Conservation (phyloP, 2,113 vertebrate species). For the Serinus canaria region DNA sequence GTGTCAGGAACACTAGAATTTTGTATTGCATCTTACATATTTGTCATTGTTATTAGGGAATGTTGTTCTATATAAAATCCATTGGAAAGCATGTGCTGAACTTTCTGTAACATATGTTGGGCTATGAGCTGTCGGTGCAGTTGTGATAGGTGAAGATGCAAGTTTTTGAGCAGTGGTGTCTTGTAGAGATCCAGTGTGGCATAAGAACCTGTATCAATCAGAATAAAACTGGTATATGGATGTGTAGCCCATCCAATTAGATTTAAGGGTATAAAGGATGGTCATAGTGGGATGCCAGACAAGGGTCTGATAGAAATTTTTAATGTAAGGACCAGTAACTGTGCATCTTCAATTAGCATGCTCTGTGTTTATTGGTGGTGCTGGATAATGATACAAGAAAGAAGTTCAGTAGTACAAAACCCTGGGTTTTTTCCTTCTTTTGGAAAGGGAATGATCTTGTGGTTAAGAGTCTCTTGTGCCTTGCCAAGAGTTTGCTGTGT, state of each 20-base stretch:
- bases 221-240: background rate
- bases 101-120: background rate
- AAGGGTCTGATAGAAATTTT: background rate
- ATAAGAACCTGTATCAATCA: background rate
- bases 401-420: background rate
- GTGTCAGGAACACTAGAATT: background rate
- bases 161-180: background rate
- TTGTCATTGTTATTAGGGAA: background rate
- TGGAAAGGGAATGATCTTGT: background rate
- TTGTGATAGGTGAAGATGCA: background rate
- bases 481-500: slow-evolving; percentile 2
- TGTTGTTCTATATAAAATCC: background rate
- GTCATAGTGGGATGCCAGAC: background rate
- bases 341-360: background rate
- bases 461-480: background rate
- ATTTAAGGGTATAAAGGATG: background rate
- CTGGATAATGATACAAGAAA: background rate
- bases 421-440: background rate
- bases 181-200: background rate
- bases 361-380: background rate
- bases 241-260: background rate
- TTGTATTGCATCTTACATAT: background rate
- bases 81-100: background rate
- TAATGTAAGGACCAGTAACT: background rate
- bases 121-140: background rate